Conservation (phyloP, 1,140 invertebrate genomes). For the Ditylenchus dipsaci region DNA sequence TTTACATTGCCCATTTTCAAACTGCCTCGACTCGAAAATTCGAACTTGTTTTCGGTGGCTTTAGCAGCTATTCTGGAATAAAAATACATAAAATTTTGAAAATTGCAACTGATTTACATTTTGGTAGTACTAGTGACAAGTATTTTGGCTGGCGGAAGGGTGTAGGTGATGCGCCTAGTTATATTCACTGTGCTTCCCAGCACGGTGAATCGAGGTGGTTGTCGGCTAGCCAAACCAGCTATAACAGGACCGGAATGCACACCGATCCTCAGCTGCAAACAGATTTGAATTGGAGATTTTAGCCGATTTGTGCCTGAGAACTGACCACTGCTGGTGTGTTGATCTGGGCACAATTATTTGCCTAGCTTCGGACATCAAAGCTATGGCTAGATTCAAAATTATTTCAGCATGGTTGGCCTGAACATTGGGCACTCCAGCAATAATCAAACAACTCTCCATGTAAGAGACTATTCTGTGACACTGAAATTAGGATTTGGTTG, state of each 20-base stretch:
- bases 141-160: conserved; percentile 9
- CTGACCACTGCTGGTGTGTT: conserved; percentile 29
- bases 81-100: not conserved
- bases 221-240: conserved; percentile 13
- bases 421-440: conserved; percentile 41
- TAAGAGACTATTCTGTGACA: not conserved
- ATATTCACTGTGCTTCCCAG: conserved; percentile 21
- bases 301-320: not conserved
- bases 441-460: conserved; percentile 29
- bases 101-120: conserved; percentile 16
- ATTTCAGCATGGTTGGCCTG: conserved; percentile 44
- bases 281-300: not conserved
- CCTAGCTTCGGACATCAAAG: conserved; percentile 27
- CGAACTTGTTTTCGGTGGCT: conserved; percentile 24
- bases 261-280: conserved; percentile 28
- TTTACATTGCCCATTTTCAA: conserved; percentile 30
- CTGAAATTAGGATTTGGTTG: not conserved
- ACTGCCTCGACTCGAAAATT: conserved; percentile 22
- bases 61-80: conserved; percentile 16
- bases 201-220: conserved; percentile 8
- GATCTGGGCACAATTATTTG: conserved; percentile 27
- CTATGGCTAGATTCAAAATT: conserved; percentile 48
- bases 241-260: conserved; percentile 26
- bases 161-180: conserved; percentile 7
- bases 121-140: conserved; percentile 25